Evolutionary conservation across 2,888 invertebrate genomes (phyloP), one percentile per base, ranked within the genome.

Genomic region (Blastobasis adustella): DNA sequence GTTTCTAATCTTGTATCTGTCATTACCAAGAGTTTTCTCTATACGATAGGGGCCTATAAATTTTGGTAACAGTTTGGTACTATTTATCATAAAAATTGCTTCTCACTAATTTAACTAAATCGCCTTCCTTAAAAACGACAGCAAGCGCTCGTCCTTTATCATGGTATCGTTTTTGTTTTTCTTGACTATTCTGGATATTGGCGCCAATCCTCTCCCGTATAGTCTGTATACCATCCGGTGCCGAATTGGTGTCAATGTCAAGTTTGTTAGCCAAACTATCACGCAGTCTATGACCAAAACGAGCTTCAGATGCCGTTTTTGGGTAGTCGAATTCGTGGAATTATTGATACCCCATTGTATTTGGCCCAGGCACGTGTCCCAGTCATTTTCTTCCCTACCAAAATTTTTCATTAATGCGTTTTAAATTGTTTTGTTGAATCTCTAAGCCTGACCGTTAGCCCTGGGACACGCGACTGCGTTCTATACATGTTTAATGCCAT

Each of bases 371-470:
- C 46, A 47, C 49, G 36, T 51, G 54, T 61, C 59, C 59, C 58
- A 59, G 40, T 53, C 45, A 3, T 55, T 54, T 46, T 58, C 61
- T 40, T 59, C 49, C 0, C 41, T 46, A 5, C 42, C 41, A 6
- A 4, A 10, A n/a, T 42, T 42, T 4, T 46, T 50, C 3, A 46
- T 10, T 37, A 50, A 42, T 4, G 50, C 37, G 10, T 46, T 10
- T 10, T 46, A 41, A 39, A 50, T 50, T 1, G 54, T 50, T 10
- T 45, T 50, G 36, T 50, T 58, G 53, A 47, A 56, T 37, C 55
- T 9, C 10, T 53, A 54, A 1, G 67, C 68, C 49, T 76, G 76
- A 4, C 76, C 76, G 52, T 59, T 57, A 1, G 57, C 54, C 40
- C 58, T 48, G 1, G 55, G 59, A 50, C 53, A 53, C 0, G 61